phyloP scores from a whole-genome alignment of 1,140 invertebrate species.

The Monochamus saltuarius region DNA sequence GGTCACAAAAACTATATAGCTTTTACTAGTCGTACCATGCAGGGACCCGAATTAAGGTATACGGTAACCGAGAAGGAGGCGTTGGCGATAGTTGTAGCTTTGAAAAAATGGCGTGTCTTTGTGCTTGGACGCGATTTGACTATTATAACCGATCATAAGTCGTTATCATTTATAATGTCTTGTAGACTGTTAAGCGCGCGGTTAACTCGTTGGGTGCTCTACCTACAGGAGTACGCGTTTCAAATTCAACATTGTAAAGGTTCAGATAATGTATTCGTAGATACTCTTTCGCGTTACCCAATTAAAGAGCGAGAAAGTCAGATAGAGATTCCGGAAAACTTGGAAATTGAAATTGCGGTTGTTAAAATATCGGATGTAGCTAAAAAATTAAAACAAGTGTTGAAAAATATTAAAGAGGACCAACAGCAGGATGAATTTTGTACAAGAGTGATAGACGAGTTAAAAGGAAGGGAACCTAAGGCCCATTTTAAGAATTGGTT shows the following conservation, averaged over 20 bases:
- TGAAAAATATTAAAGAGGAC: conserved; percentile 1
- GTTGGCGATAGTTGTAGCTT: not conserved
- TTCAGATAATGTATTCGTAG: conserved; percentile 9
- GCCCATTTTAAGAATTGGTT: not conserved
- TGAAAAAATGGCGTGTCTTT: conserved; percentile 12
- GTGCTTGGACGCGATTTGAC: conserved; percentile 1
- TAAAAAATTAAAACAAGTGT: not conserved
- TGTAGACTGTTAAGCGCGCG: not conserved
- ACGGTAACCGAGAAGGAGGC: conserved; percentile 11
- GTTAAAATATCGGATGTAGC: not conserved
- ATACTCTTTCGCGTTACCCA: conserved; percentile 3
- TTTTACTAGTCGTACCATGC: conserved; percentile 6
- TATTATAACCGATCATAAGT: conserved; percentile 10
- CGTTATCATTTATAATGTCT: conserved; percentile 6
- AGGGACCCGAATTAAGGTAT: not conserved
- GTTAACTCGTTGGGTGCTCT: conserved; percentile 12
- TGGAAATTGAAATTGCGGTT: not conserved
- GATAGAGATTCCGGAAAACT: not conserved
- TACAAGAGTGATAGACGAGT: not conserved
- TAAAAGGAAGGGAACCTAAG: not conserved
- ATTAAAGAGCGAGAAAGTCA: not conserved
- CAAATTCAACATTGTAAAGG: conserved; percentile 10
- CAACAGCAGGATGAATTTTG: conserved; percentile 6
- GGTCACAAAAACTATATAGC: not conserved
- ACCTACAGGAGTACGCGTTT: conserved; percentile 5